A percentile compares a stretch with the other conserved stretches of the same genome.
Evolutionary conservation across 30 jellyfish, hydroid and myxozoan genomes (phyloP).

Genomic region (Aurelia aurita): DNA sequence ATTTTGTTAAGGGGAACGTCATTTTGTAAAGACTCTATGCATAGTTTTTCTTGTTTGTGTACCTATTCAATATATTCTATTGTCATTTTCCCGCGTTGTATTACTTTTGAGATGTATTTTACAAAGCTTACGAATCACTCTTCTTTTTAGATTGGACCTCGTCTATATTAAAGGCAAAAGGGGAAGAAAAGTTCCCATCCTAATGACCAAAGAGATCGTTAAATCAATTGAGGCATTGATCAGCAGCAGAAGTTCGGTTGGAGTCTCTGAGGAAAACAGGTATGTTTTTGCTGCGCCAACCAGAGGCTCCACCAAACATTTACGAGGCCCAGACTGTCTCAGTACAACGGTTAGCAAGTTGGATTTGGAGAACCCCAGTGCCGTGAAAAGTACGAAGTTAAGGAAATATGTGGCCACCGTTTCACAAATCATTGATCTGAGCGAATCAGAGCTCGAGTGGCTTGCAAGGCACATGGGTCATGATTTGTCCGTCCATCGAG

Average conservation of each 20-base stretch:
- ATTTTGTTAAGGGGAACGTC: no score
- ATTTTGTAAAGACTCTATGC: no score
- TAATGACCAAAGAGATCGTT: slow-evolving; percentile 16
- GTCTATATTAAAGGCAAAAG: slow-evolving; percentile 49
- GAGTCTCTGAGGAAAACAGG: slow-evolving; percentile 21
- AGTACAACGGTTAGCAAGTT: slow-evolving; percentile 11
- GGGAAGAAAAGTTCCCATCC: slow-evolving; percentile 9
- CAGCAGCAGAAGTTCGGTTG: slow-evolving; percentile 18
- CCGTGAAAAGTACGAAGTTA: slow-evolving; percentile 39
- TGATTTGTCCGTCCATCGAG: slow-evolving; percentile 65
- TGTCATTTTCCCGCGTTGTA: no score
- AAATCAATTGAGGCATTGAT: slow-evolving; percentile 21
- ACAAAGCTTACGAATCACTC: not conserved
- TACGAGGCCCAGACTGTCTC: slow-evolving; percentile 70
- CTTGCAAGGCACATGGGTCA: slow-evolving; percentile 75
- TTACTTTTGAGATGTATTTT: not conserved
- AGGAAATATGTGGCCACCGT: slow-evolving; percentile 66
- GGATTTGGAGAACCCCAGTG: slow-evolving; percentile 37
- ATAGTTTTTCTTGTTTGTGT: no score
- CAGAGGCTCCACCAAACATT: slow-evolving; percentile 21
- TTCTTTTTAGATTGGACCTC: slow-evolving; percentile 25
- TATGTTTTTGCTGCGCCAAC: slow-evolving; percentile 75
- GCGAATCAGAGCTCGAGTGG: slow-evolving; percentile 56
- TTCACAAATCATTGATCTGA: slow-evolving; percentile 65
- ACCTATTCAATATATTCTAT: no score